A percentile compares a stretch with the other conserved stretches of the same genome.
Conservation (phyloP, 64 coral and sea anemone genomes). For the Hydrozoanthus tunicans region DNA sequence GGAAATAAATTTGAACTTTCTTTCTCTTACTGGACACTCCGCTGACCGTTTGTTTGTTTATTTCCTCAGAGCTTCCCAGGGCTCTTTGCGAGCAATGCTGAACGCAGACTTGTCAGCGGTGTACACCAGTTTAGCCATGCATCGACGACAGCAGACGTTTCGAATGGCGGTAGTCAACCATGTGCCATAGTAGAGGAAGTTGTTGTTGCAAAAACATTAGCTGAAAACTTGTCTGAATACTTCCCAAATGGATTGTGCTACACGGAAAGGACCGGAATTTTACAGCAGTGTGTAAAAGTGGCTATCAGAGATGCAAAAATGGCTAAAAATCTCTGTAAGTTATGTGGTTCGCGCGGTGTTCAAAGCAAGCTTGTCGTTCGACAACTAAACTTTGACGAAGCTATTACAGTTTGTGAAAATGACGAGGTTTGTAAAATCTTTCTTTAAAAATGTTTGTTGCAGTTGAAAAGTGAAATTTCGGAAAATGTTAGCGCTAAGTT, state of each 20-base stretch:
- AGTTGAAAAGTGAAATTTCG: background rate
- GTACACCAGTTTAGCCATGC: background rate
- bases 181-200: background rate
- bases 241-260: background rate
- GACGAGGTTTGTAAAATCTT: slow-evolving; percentile 11
- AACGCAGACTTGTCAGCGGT: background rate
- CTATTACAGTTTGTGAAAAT: slow-evolving; percentile 56
- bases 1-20: slow-evolving; percentile 3
- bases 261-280: background rate
- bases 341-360: slow-evolving; percentile 42
- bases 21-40: background rate
- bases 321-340: slow-evolving; percentile 45
- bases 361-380: slow-evolving; percentile 41
- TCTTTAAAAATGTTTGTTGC: background rate
- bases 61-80: background rate
- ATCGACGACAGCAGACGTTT: slow-evolving; percentile 45
- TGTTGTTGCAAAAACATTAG: background rate
- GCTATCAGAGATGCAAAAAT: background rate
- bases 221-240: background rate
- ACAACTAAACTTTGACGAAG: slow-evolving; percentile 61
- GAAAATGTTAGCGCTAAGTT: background rate
- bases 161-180: slow-evolving; percentile 13
- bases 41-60: slow-evolving; percentile 53
- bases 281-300: background rate
- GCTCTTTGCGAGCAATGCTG: background rate